Evolutionary conservation across 1,140 invertebrate species (phyloP).

Genomic region (Aphis craccivora): DNA sequence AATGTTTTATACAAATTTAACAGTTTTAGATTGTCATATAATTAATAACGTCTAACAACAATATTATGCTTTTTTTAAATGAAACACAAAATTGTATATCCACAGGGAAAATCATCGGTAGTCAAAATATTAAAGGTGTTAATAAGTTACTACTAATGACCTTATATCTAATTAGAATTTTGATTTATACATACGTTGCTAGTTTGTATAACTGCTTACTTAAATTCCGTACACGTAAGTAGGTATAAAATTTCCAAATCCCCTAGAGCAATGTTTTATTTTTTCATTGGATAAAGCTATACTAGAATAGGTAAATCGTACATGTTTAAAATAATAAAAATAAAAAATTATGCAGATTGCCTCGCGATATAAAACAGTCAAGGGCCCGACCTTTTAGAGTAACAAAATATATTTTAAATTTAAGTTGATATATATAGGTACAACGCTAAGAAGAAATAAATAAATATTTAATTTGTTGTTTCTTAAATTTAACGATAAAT

Average conservation of each 20-base stretch:
- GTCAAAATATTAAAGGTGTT: neutral
- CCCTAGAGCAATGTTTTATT: neutral
- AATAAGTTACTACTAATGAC: neutral
- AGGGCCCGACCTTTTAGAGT: neutral
- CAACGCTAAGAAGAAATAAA: neutral
- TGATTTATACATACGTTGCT: neutral
- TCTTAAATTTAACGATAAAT: neutral
- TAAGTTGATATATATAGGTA: neutral
- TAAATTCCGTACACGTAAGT: neutral
- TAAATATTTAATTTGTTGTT: neutral
- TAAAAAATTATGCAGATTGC: slow-evolving; percentile 20
- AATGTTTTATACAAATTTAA: neutral
- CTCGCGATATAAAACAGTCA: slow-evolving; percentile 7
- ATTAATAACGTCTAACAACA: neutral
- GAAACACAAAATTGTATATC: neutral
- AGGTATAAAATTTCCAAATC: neutral
- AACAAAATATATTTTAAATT: neutral
- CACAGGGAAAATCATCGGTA: neutral
- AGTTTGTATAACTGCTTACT: neutral
- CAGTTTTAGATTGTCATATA: neutral
- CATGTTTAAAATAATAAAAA: slow-evolving; percentile 10
- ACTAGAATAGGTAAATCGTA: neutral
- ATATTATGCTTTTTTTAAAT: neutral
- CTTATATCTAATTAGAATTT: neutral
- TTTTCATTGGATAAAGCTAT: neutral